Percentiles rank a stretch among this genome's conserved stretches.
These are phyloP conservation scores for Cantharis nigra DNA, from an alignment of 2,888 invertebrate species.

Conservation along the genomic window DNA sequence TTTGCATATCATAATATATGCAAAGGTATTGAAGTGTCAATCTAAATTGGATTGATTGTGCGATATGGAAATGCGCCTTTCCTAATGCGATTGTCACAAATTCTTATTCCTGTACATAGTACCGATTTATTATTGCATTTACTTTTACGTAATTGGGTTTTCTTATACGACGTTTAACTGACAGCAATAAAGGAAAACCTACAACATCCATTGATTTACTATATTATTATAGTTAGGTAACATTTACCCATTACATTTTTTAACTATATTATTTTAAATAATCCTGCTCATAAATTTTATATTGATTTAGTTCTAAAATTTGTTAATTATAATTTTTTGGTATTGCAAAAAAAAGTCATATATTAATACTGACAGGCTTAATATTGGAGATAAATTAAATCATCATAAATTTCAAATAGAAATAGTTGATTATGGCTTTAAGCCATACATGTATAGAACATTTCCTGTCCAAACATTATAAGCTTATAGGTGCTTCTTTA, in stretches of 20 bases:
- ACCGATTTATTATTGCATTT: slow-evolving; percentile 31
- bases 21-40: slow-evolving; percentile 50
- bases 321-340: not conserved
- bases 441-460: not conserved
- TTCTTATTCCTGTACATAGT: slow-evolving; percentile 27
- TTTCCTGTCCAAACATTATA: not conserved
- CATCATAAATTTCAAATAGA: not conserved
- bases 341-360: not conserved
- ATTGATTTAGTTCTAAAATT: not conserved
- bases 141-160: slow-evolving; percentile 31
- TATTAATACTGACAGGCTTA: not conserved
- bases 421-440: not conserved
- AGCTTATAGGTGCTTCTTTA: not conserved
- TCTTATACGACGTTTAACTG: slow-evolving; percentile 21
- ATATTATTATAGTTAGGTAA: not conserved
- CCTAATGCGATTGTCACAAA: slow-evolving; percentile 28
- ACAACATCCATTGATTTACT: slow-evolving; percentile 22
- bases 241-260: not conserved
- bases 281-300: not conserved
- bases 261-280: not conserved
- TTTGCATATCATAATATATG: slow-evolving; percentile 41
- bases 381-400: not conserved
- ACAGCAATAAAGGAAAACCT: slow-evolving; percentile 24
- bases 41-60: slow-evolving; percentile 54
- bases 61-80: slow-evolving; percentile 45